Conservation (phyloP, 2,113 vertebrate genomes). For the Zapornia atra region DNA sequence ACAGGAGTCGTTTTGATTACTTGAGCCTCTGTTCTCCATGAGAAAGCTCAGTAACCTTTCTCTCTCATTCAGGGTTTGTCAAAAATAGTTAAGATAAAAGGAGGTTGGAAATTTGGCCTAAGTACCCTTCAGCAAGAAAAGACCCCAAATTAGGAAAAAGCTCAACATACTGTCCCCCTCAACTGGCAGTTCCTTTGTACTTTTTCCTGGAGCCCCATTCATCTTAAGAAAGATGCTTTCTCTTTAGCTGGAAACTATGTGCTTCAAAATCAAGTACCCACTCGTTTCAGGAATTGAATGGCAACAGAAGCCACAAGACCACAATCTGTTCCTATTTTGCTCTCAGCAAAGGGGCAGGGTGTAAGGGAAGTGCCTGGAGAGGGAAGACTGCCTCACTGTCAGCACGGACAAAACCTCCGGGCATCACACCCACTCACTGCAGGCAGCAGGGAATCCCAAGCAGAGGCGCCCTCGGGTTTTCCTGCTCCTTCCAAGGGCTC, state of each 20-base stretch:
- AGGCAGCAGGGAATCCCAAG: background rate
- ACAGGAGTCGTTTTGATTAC: background rate
- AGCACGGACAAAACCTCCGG: fast-evolving
- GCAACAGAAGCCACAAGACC: background rate
- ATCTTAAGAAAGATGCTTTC: background rate
- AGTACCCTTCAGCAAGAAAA: background rate
- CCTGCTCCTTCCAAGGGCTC: background rate
- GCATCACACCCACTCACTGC: fast-evolving
- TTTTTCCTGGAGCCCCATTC: background rate
- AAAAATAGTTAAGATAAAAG: background rate
- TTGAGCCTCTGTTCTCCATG: background rate
- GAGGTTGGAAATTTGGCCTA: background rate
- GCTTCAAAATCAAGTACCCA: background rate
- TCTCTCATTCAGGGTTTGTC: background rate
- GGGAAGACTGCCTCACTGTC: background rate
- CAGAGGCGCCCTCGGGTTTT: background rate
- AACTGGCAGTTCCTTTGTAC: background rate
- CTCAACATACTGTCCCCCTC: background rate
- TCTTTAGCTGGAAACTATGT: background rate
- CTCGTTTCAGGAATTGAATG: background rate
- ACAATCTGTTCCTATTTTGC: background rate
- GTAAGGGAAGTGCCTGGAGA: background rate
- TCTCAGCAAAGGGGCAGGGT: background rate
- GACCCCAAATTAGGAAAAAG: background rate
- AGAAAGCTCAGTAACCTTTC: background rate